These are phyloP conservation scores for Aegotheles bennettii DNA, from an alignment of 2,113 vertebrate genomes.

Conservation along the genomic window DNA sequence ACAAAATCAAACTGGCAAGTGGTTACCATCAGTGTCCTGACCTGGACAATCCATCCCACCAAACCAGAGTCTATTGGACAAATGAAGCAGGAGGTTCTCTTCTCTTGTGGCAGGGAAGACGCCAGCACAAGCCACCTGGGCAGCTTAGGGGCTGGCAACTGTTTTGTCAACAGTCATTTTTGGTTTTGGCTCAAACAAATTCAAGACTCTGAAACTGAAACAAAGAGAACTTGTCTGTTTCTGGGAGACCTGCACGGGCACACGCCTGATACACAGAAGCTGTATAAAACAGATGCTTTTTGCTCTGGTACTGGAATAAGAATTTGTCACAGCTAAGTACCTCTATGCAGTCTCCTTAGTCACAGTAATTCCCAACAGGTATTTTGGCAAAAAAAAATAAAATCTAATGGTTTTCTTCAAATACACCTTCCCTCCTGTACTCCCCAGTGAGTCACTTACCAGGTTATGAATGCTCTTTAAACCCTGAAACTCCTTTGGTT, in stretches of 20 bases:
- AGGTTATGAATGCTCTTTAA: not conserved
- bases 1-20: not conserved
- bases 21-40: not conserved
- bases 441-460: not conserved
- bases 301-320: not conserved
- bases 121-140: not conserved
- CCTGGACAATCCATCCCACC: not conserved
- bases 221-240: not conserved
- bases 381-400: not conserved
- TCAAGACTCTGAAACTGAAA: not conserved
- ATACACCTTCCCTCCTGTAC: not conserved
- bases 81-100: not conserved
- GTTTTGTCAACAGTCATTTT: not conserved
- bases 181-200: not conserved
- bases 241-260: not conserved
- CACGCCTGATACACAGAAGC: not conserved
- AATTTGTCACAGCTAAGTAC: not conserved
- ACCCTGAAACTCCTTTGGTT: not conserved
- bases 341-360: not conserved
- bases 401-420: not conserved
- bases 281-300: not conserved
- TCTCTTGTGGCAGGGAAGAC: not conserved
- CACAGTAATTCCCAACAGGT: not conserved
- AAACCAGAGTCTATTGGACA: not conserved
- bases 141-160: not conserved